These are phyloP conservation scores for Ischnura elegans DNA, from an alignment of 2,888 invertebrate species.

Conservation along the genomic window DNA sequence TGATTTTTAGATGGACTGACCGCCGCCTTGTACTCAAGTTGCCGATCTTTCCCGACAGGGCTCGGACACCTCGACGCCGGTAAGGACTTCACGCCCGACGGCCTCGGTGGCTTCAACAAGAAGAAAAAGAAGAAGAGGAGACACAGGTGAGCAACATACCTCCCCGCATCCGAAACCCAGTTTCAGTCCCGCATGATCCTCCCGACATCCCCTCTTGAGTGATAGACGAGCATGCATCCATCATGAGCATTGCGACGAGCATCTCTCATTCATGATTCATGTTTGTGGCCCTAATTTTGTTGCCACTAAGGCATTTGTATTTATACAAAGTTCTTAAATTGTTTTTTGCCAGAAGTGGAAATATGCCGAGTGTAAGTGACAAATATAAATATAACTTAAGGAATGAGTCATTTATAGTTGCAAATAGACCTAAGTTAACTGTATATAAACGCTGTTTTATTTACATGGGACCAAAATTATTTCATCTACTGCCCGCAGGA, in stretches of 20 bases:
- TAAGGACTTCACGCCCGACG: constrained; percentile 92
- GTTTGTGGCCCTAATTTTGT: too few species aligned
- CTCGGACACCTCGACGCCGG: constrained; percentile 87
- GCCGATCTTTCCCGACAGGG: constrained; percentile 78
- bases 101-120: constrained; percentile 84
- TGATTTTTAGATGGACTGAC: constrained; percentile 41
- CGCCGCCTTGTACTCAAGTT: constrained; percentile 34
- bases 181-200: not conserved
- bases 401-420: too few species aligned
- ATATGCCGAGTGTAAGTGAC: too few species aligned
- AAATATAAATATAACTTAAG: too few species aligned
- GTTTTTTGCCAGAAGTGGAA: too few species aligned
- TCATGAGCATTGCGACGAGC: not conserved
- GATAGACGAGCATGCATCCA: too few species aligned
- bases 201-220: not conserved
- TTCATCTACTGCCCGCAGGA: too few species aligned
- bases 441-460: too few species aligned
- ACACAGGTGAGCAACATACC: constrained; percentile 85
- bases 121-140: constrained; percentile 96
- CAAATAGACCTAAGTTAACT: too few species aligned
- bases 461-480: too few species aligned
- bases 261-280: not conserved
- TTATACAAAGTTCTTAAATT: too few species aligned
- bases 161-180: not conserved
- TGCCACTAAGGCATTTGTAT: too few species aligned